Evolutionary conservation across 1,140 invertebrate species (phyloP).

Genomic region (Grapholita molesta): DNA sequence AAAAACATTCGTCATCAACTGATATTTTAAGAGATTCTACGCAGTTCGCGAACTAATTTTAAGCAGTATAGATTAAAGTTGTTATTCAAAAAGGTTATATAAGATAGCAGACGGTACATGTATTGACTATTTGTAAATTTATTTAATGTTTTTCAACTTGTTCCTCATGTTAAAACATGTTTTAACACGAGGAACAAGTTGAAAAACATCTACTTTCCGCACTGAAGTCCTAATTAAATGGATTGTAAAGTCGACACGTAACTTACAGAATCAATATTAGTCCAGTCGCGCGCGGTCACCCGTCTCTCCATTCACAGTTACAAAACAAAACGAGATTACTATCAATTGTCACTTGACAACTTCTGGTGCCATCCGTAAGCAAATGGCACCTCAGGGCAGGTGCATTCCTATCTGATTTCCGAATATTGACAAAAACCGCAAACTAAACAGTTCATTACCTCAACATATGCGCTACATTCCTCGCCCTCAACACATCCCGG

Average conservation of each 20-base stretch:
- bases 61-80: no score
- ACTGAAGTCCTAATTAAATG: neutral
- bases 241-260: neutral
- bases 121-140: no score
- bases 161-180: no score
- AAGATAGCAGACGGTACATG: no score
- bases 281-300: neutral
- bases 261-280: neutral
- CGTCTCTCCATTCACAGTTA: neutral
- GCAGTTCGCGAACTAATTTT: no score
- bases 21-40: no score
- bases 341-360: neutral
- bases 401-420: neutral
- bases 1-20: no score
- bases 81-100: no score
- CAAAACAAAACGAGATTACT: neutral
- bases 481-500: constrained; percentile 53
- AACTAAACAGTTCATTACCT: constrained; percentile 45
- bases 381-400: neutral
- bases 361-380: neutral
- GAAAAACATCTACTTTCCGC: neutral
- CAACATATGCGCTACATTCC: constrained; percentile 72
- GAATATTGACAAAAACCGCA: constrained; percentile 25
- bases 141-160: neutral
- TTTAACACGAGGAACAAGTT: no score